Conservation (phyloP, 1,140 invertebrate genomes). For the Myzus persicae region DNA sequence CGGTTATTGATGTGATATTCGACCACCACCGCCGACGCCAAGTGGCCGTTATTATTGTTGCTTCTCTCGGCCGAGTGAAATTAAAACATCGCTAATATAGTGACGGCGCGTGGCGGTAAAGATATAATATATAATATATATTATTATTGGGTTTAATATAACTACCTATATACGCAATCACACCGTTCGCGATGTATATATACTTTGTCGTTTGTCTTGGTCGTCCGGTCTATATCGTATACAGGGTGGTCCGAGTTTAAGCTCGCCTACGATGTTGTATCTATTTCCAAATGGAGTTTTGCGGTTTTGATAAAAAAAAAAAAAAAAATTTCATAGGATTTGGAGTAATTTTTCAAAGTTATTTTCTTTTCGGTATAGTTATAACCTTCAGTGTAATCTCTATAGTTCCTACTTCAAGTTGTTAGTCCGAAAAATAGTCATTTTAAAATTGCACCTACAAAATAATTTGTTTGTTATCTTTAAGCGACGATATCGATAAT, state of each 20-base stretch:
- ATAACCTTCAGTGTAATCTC: too few species aligned
- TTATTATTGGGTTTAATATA: not conserved
- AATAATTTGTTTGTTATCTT: not conserved
- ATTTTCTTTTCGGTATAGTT: not conserved
- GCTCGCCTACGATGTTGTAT: not conserved
- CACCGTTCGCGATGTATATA: not conserved
- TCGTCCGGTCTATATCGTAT: not conserved
- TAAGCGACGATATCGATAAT: not conserved
- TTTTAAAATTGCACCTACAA: not conserved
- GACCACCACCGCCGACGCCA: not conserved
- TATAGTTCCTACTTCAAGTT: too few species aligned
- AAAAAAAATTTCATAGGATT: not conserved
- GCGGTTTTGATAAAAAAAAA: not conserved
- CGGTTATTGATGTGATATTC: conserved; percentile 38
- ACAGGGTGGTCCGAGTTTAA: not conserved
- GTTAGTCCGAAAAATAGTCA: not conserved
- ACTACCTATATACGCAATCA: not conserved
- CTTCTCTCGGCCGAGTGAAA: not conserved
- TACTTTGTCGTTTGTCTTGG: not conserved
- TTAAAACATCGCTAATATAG: conserved; percentile 48
- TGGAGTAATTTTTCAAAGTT: too few species aligned
- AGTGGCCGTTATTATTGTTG: conserved; percentile 30
- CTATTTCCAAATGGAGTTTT: not conserved
- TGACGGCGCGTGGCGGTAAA: not conserved
- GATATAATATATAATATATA: not conserved